Conservation (phyloP, 2,888 invertebrate species). For the Itoplectis maculator region DNA sequence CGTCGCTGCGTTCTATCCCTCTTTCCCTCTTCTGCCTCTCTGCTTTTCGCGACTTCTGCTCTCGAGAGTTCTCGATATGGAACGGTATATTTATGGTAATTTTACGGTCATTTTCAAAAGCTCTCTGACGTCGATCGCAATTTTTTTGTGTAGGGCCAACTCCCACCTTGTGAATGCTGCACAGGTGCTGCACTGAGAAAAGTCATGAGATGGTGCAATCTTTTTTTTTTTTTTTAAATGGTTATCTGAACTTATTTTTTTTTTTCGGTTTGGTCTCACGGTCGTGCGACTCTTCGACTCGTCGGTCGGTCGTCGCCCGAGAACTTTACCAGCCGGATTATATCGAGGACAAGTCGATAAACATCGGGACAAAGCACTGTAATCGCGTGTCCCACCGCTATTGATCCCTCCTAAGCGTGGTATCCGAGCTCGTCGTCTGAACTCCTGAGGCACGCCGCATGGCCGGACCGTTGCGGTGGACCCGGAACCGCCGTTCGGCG, state of each 20-base stretch:
- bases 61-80: background rate
- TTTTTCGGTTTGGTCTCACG: background rate
- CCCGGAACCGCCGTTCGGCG: slow-evolving; percentile 42
- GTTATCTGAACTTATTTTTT: too few species aligned
- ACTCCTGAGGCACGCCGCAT: slow-evolving; percentile 37
- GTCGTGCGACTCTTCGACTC: background rate
- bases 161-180: background rate
- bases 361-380: slow-evolving; percentile 20
- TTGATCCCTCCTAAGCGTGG: slow-evolving; percentile 46
- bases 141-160: background rate
- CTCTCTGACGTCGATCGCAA: background rate
- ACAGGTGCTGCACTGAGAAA: too few species aligned
- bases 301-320: background rate
- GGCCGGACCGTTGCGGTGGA: slow-evolving; percentile 46
- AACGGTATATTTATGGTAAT: slow-evolving; percentile 21
- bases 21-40: too few species aligned
- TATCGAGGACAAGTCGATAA: slow-evolving; percentile 33
- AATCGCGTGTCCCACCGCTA: slow-evolving; percentile 44
- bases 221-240: too few species aligned
- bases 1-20: background rate
- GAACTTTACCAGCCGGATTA: background rate
- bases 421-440: slow-evolving; percentile 38
- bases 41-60: background rate
- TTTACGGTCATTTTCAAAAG: background rate
- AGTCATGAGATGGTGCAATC: too few species aligned